Base-by-base conservation (phyloP, 2,113 vertebrate species). In the Nesogale talazaci region DNA sequence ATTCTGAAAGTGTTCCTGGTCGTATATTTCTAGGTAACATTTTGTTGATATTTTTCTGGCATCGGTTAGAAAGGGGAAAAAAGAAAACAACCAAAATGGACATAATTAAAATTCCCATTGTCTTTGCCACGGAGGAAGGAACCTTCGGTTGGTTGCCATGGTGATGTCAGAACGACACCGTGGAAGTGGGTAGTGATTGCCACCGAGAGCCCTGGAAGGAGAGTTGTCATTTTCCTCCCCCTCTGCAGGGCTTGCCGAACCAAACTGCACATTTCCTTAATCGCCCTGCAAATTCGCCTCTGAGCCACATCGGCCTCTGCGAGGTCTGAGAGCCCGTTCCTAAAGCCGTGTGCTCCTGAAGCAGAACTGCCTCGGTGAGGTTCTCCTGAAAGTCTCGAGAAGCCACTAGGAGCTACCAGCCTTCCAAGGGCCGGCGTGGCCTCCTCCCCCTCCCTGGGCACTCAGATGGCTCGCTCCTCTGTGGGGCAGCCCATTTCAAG, bases 61-160 rank as follows among this genome's bases (percentile, higher is more conserved):
- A 95, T 76, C 22, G 90, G 95, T 96, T 92, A 97, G 81, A 79
- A 87, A 23, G 36, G 15, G 79, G 56, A 90, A 83, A 94, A 96
- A 95, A 67, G 75, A 96, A 96, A 85, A 81, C 91, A n/a, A n/a
- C n/a, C n/a, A n/a, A n/a, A n/a, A n/a, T n/a, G n/a, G n/a, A n/a
- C 79, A 89, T 97, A 96, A 96, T 97, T 97, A 97, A 97, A 97
- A 97, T 96, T 96, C 94, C 93, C 46, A 88, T 97, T 98, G 97
- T 98, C 83, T 97, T 97, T 94, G 34, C 89, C 90, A 91, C 74
- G 20, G 15, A 97, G 94, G 93, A 96, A 97, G 98, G 94, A 97
- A 98, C 82, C 96, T 96, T 96, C 97, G 78, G 2, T 52, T 95
- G 81, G 97, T 98, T 97, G 97, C 97, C 96, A 97, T 98, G 96